These are phyloP conservation scores for Cataglyphis cursor DNA, from an alignment of 2,888 invertebrate species.

Conservation along the genomic window DNA sequence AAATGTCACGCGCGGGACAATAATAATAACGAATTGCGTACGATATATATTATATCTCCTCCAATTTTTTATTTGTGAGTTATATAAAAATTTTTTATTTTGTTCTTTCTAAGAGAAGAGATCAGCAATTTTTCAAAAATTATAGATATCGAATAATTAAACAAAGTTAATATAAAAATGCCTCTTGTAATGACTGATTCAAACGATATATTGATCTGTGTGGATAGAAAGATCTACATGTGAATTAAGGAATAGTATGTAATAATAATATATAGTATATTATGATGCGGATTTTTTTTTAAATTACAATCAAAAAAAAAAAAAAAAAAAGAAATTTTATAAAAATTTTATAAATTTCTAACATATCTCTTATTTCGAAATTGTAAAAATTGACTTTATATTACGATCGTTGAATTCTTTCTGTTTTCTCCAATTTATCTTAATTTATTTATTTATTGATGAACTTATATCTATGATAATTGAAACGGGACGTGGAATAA, in stretches of 20 bases:
- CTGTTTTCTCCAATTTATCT: neutral
- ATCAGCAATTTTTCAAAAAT: neutral
- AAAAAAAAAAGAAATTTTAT: neutral
- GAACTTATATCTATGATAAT: neutral
- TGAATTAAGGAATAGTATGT: neutral
- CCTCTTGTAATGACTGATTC: neutral
- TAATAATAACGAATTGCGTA: neutral
- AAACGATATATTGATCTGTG: neutral
- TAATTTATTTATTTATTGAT: neutral
- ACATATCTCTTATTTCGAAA: neutral
- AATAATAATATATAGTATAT: neutral
- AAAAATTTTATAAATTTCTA: neutral
- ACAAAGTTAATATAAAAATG: neutral
- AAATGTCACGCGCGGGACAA: neutral
- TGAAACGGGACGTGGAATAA: neutral
- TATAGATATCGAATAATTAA: neutral
- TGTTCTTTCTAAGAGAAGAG: neutral
- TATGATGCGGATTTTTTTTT: neutral
- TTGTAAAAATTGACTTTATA: neutral
- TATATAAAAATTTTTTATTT: neutral
- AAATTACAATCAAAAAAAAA: neutral
- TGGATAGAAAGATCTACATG: neutral
- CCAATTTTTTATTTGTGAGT: neutral
- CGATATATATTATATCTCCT: neutral
- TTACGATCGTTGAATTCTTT: neutral